A percentile compares a stretch with the other conserved stretches of the same genome.
Conservation (phyloP, 1,140 invertebrate genomes). For the Cotesia typhae region DNA sequence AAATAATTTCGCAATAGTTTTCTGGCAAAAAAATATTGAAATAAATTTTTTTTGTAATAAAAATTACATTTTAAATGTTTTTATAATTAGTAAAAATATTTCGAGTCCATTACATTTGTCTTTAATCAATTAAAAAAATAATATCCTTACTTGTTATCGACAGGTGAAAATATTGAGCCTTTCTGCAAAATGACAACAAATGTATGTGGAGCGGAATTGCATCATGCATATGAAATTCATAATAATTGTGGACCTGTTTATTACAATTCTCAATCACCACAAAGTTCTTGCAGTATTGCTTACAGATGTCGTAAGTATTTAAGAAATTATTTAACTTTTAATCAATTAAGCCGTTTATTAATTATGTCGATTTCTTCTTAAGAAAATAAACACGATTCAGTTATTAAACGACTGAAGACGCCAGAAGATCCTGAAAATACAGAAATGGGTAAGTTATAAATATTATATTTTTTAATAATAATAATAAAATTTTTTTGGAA, state of each 20-base stretch:
- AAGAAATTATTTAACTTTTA: not conserved
- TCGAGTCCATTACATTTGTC: no score
- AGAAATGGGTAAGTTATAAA: not conserved
- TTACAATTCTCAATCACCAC: slow-evolving; percentile 37
- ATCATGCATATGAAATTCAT: slow-evolving; percentile 13
- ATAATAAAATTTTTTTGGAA: no score
- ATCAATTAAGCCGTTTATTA: no score
- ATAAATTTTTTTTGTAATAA: no score
- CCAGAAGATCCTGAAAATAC: not conserved
- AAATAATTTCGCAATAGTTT: no score
- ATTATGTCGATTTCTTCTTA: not conserved
- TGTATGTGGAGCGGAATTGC: slow-evolving; percentile 43
- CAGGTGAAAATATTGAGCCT: slow-evolving; percentile 50
- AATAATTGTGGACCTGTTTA: slow-evolving; percentile 48
- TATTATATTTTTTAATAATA: not conserved
- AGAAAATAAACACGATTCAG: slow-evolving; percentile 25
- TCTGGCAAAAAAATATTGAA: no score
- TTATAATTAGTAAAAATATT: no score
- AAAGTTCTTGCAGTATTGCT: slow-evolving; percentile 35
- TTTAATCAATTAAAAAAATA: no score
- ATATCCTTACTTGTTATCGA: not conserved
- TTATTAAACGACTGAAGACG: not conserved
- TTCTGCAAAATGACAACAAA: slow-evolving; percentile 45
- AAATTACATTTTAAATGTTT: no score
- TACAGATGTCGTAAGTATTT: slow-evolving; percentile 53